These are phyloP conservation scores for Meloe dianella DNA, from an alignment of 2,888 invertebrate genomes.

Conservation along the genomic window DNA sequence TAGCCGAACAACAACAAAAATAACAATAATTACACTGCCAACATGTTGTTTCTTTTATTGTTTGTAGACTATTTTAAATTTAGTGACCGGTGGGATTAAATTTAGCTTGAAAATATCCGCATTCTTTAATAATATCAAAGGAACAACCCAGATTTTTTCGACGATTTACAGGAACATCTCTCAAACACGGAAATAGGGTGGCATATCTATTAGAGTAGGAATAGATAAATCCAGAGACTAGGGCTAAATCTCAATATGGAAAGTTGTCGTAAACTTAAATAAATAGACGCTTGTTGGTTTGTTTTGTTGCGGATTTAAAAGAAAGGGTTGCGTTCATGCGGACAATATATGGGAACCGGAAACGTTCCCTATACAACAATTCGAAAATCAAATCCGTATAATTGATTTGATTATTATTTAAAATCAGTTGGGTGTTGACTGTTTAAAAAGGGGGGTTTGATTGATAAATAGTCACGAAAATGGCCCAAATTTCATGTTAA, in stretches of 20 bases:
- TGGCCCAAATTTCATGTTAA: not conserved
- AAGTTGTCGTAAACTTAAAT: not conserved
- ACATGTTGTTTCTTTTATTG: not conserved
- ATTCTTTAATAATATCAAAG: not conserved
- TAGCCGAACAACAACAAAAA: too few species aligned
- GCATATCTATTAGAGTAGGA: not conserved
- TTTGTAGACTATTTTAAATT: not conserved
- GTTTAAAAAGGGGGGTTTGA: not conserved
- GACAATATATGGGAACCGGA: slow-evolving; percentile 1
- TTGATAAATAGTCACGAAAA: not conserved
- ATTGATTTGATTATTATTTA: slow-evolving; percentile 1
- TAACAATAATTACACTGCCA: not conserved
- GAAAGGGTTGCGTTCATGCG: not conserved
- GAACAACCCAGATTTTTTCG: not conserved
- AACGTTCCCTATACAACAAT: not conserved
- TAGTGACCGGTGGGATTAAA: not conserved
- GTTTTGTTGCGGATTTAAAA: not conserved
- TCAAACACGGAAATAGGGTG: not conserved
- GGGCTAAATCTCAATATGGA: not conserved
- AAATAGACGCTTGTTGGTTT: too few species aligned
- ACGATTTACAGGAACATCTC: not conserved
- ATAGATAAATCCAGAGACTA: not conserved
- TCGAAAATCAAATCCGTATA: not conserved
- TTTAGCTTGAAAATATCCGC: slow-evolving; percentile 6
- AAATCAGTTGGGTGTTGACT: slow-evolving; percentile 1